These are phyloP conservation scores for Melolontha melolontha DNA, from an alignment of 2,888 invertebrate genomes.

Conservation along the genomic window DNA sequence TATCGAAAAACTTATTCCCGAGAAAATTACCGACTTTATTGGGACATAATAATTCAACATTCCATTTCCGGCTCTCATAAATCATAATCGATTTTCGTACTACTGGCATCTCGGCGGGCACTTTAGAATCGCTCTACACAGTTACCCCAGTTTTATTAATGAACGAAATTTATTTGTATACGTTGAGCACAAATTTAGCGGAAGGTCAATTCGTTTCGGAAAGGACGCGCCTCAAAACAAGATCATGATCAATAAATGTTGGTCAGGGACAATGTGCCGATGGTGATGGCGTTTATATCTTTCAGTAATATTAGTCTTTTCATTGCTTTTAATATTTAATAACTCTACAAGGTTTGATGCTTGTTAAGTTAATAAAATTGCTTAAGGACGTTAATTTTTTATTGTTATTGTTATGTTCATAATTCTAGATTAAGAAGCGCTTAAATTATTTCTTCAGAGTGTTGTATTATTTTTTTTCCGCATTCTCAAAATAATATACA, in stretches of 20 bases:
- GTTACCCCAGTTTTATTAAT: conserved; percentile 10
- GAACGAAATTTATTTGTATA: conserved; percentile 26
- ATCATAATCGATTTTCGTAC: conserved; percentile 13
- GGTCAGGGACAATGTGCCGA: conserved; percentile 47
- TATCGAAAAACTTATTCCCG: not conserved
- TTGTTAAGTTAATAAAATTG: too few species aligned
- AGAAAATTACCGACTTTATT: conserved; percentile 25
- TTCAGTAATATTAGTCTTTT: not conserved
- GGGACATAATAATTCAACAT: not conserved
- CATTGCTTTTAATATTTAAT: not conserved
- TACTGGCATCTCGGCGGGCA: conserved; percentile 11
- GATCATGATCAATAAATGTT: conserved; percentile 47
- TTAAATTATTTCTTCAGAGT: too few species aligned
- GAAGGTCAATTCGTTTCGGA: conserved; percentile 35
- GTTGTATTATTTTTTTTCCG: too few species aligned
- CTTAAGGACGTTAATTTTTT: too few species aligned
- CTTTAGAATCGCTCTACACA: not conserved
- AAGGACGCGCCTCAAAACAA: conserved; percentile 44
- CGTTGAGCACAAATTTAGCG: conserved; percentile 11
- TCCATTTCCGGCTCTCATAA: conserved; percentile 19
- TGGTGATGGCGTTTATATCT: conserved; percentile 30
- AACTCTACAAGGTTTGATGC: too few species aligned
- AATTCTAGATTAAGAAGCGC: too few species aligned
- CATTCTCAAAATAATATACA: too few species aligned
- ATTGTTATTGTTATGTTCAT: too few species aligned